A percentile compares a stretch with the other conserved stretches of the same genome.
These are phyloP conservation scores for Drosophila carrolli DNA, from an alignment of 1,140 invertebrate genomes.

Conservation along the genomic window DNA sequence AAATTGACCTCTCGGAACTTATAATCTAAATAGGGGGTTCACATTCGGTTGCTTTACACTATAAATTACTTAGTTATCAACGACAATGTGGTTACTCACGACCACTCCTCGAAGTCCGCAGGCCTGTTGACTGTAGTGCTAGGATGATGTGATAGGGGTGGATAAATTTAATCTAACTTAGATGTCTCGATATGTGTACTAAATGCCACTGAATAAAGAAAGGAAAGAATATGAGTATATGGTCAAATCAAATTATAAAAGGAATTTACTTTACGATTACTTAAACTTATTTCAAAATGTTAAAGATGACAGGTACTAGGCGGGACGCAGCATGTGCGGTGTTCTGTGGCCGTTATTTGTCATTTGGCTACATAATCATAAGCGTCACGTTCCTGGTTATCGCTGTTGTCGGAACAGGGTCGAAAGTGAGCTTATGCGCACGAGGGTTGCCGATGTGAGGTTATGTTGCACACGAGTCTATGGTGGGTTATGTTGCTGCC, in stretches of 20 bases:
- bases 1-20: neutral
- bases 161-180: neutral
- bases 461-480: neutral
- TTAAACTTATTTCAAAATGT: neutral
- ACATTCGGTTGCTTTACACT: neutral
- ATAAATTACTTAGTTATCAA: neutral
- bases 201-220: too few species aligned
- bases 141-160: neutral
- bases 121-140: neutral
- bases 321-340: neutral
- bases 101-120: neutral
- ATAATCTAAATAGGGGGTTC: neutral
- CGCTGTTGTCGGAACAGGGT: neutral
- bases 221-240: neutral
- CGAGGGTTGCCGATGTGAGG: neutral
- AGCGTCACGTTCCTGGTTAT: neutral
- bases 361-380: neutral
- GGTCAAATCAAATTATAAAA: neutral
- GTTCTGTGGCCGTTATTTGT: neutral
- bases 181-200: neutral
- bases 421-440: neutral
- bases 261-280: neutral
- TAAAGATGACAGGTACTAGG: neutral
- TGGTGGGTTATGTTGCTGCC: neutral
- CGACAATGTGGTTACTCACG: neutral